Evolutionary conservation across 2,113 vertebrate genomes (phyloP).

Genomic region (Melanerpes formicivorus): DNA sequence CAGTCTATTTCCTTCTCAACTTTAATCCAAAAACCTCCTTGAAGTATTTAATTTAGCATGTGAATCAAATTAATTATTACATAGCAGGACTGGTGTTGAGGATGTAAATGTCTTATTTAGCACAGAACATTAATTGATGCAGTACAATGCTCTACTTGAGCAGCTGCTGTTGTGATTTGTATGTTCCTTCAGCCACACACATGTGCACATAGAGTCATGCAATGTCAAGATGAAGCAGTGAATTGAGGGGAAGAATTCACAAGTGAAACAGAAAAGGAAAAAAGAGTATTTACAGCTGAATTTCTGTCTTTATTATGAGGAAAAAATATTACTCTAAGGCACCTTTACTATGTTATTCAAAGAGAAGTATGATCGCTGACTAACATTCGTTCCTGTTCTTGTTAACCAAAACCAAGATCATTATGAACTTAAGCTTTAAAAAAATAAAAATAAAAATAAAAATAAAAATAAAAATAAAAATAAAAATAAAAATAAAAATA

Average conservation of each 20-base stretch:
- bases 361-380: neutral
- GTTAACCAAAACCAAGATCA: neutral
- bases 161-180: constrained; percentile 24
- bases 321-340: neutral
- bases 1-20: constrained; percentile 40
- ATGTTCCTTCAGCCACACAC: neutral
- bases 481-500: neutral
- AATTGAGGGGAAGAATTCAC: neutral
- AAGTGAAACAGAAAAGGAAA: neutral
- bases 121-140: constrained; percentile 48
- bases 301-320: neutral
- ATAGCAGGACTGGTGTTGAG: constrained; percentile 50
- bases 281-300: neutral
- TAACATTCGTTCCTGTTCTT: constrained; percentile 15
- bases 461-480: neutral
- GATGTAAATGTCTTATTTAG: constrained; percentile 62
- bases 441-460: too few relatives aligned
- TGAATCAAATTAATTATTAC: constrained; percentile 78
- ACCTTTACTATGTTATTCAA: neutral
- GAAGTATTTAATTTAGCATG: constrained; percentile 72
- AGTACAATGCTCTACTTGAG: constrained; percentile 29
- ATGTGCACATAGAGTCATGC: accelerated
- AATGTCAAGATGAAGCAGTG: neutral
- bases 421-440: neutral
- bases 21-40: constrained; percentile 66